Conservation (phyloP, 1,140 invertebrate species). For the Drosophila pectinifera region DNA sequence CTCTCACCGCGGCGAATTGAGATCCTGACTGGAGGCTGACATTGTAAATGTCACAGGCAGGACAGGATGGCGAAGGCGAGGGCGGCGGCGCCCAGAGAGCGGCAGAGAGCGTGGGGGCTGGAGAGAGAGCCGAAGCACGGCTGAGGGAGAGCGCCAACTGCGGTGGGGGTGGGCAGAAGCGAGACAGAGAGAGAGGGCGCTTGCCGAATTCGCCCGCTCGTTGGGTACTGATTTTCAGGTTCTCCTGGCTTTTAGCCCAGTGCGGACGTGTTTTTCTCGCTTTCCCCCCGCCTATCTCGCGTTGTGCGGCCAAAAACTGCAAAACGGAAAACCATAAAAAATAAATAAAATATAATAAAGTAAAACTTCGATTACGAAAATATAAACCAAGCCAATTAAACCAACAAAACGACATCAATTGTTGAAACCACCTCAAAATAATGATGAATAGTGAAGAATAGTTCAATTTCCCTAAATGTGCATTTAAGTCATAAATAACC, state of each 20-base stretch:
- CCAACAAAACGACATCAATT: conserved; percentile 43
- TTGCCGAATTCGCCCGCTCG: conserved; percentile 32
- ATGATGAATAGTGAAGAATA: conserved; percentile 9
- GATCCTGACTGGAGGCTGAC: conserved; percentile 48
- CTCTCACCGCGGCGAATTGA: conserved; percentile 34
- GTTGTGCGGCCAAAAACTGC: conserved; percentile 44
- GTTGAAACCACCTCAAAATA: conserved; percentile 14
- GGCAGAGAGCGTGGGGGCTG: conserved; percentile 20
- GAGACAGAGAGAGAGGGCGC: conserved; percentile 2
- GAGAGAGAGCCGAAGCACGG: background rate
- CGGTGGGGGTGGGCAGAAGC: background rate
- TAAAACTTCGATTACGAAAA: background rate
- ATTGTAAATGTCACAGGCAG: conserved; percentile 72
- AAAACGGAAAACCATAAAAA: conserved; percentile 43
- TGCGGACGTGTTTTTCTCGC: conserved; percentile 74
- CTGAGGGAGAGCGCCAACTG: conserved; percentile 4
- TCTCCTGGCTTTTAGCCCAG: conserved; percentile 76
- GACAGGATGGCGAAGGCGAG: conserved; percentile 12
- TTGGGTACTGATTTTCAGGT: conserved; percentile 78
- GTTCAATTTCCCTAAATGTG: conserved; percentile 26
- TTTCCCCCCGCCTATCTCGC: conserved; percentile 19
- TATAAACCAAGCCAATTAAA: conserved; percentile 37
- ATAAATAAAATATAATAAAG: conserved; percentile 1
- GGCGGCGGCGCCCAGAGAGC: conserved; percentile 63
- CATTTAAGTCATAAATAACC: conserved; percentile 43